phyloP scores from a whole-genome alignment of 92 coral and sea anemone species.

The Chrysogorgia sp. region DNA sequence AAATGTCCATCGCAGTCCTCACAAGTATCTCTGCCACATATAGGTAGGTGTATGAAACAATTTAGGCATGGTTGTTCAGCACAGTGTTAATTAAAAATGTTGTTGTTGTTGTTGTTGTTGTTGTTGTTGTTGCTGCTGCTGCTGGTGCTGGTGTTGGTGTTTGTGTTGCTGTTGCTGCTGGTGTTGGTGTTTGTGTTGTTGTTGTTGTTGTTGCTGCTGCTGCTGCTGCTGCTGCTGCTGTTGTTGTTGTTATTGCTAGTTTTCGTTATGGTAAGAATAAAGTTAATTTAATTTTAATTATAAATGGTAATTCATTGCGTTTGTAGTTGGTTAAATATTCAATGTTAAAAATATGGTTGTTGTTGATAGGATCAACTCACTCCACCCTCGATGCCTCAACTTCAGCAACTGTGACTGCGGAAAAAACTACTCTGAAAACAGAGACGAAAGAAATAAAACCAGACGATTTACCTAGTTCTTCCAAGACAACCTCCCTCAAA shows the following conservation, averaged over 20 bases:
- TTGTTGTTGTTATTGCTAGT: not conserved
- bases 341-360: no score
- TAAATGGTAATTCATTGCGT: not conserved
- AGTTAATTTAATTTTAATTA: not conserved
- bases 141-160: not conserved
- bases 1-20: conserved; percentile 25
- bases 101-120: not conserved
- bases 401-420: not conserved
- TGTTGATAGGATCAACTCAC: not conserved
- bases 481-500: not conserved
- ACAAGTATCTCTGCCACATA: conserved; percentile 25
- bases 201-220: not conserved
- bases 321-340: no score
- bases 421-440: not conserved
- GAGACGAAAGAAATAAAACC: not conserved
- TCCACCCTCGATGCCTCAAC: not conserved
- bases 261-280: not conserved
- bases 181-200: not conserved
- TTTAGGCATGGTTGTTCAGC: not conserved
- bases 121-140: not conserved
- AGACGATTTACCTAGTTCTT: not conserved
- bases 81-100: not conserved
- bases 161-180: not conserved
- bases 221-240: not conserved
- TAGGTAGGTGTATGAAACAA: conserved; percentile 3